These are phyloP conservation scores for Aphelocoma californica DNA, from an alignment of 2,797 vertebrate species.

Conservation along the genomic window DNA sequence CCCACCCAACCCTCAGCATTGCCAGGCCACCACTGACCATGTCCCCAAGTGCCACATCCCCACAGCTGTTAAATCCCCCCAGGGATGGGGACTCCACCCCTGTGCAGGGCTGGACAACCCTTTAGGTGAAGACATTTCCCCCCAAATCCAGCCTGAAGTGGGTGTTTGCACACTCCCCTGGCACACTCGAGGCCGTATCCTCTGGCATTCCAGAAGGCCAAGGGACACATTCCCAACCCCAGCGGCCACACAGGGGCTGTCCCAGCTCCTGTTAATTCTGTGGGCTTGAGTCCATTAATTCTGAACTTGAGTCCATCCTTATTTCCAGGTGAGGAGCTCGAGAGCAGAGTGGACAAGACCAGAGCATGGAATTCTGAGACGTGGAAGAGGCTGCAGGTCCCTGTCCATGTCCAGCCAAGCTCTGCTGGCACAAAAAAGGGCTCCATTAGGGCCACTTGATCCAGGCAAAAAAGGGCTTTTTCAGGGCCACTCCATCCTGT, in stretches of 20 bases:
- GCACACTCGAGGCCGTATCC: background rate
- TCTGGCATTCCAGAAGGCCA: background rate
- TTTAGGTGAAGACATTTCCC: background rate
- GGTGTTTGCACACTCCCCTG: background rate
- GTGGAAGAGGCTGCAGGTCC: background rate
- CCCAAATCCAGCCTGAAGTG: background rate
- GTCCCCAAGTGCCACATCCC: background rate
- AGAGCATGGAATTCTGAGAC: background rate
- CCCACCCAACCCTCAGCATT: background rate
- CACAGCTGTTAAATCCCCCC: too few relatives aligned
- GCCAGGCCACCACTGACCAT: background rate
- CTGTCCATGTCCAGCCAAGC: background rate
- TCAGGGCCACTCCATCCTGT: background rate
- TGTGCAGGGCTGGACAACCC: background rate
- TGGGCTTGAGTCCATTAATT: too few relatives aligned
- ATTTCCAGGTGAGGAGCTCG: background rate
- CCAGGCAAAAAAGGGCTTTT: background rate
- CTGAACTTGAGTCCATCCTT: accelerated
- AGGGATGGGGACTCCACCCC: background rate
- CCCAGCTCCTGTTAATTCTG: background rate
- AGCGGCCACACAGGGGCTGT: too few relatives aligned
- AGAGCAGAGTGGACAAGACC: background rate
- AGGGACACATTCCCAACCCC: background rate
- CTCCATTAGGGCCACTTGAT: background rate
- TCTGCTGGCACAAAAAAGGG: background rate